Evolutionary conservation across 2,113 vertebrate species (phyloP).

Genomic region (Catharus bicknelli): DNA sequence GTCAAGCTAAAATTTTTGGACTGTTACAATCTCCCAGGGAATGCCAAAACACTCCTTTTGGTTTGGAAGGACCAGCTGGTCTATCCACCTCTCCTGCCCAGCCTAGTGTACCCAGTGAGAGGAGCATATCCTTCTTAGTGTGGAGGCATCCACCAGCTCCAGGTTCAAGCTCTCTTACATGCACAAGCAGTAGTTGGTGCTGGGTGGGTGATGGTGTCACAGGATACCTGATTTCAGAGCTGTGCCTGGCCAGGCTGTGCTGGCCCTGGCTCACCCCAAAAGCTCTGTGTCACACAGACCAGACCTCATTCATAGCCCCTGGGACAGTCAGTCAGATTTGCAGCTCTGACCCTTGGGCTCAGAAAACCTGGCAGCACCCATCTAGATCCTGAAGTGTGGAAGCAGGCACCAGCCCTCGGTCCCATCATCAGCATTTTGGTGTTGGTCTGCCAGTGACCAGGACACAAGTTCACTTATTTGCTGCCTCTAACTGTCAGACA

Average conservation of each 20-base stretch:
- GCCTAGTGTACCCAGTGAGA: background rate
- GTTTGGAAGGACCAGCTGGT: background rate
- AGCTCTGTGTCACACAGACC: fast-evolving
- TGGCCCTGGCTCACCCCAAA: background rate
- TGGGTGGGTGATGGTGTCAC: background rate
- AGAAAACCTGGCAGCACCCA: background rate
- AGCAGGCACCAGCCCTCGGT: background rate
- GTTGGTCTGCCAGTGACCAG: background rate
- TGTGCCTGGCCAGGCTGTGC: background rate
- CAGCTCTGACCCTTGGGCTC: background rate
- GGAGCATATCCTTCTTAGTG: background rate
- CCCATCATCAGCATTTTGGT: background rate
- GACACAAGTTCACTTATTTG: background rate
- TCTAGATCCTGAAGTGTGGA: background rate
- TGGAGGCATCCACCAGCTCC: background rate
- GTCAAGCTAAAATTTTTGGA: background rate
- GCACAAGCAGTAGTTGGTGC: fast-evolving
- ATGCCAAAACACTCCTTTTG: background rate
- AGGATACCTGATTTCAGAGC: background rate
- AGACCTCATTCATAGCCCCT: fast-evolving
- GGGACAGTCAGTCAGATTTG: background rate
- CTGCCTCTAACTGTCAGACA: background rate
- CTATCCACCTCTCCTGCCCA: background rate
- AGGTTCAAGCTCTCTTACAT: fast-evolving
- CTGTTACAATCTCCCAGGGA: background rate